Evolutionary conservation across 2,888 invertebrate genomes (phyloP), one percentile per base, ranked within the genome.

Genomic region (Exocentrus adspersus): DNA sequence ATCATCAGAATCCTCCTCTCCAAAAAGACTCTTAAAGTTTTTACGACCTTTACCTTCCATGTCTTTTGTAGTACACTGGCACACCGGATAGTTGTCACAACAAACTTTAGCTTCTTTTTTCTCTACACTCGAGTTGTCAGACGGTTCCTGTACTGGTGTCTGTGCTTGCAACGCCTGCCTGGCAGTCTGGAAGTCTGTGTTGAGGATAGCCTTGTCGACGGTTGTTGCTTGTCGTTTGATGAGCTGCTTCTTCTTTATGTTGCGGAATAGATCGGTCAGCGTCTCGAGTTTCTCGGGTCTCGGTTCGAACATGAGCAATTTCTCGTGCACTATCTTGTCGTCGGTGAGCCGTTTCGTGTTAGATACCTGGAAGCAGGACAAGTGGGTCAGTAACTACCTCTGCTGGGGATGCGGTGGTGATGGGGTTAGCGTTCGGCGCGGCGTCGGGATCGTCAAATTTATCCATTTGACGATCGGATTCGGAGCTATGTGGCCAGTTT

Each of bases 291-390:
- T 84, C 81, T 65, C 80, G 77, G 75, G 77, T 68, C 78, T 87
- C 0, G 88, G 87, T 68, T 85, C 82, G 75, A 86, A 88, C 9
- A 81, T 83, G 76, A 85, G 84, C 20, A 91, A 78, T 32, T 84
- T 77, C 5, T 88, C 86, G 75, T 86, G 85, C 24, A 90, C 79
- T 57, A 71, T 76, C 30, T 78, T 74, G 60, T 82, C 82, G n/a
- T 75, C 76, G 1, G 85, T 88, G 67, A 83, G 83, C 63, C 86
- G 85, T 76, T 89, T 90, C 51, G 92, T 85, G 24, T 84, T 81
- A 21, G 88, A 81, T 78, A 91, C 85, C 91, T 91, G 72, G 85
- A 82, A 69, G 64, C 72, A 71, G 63, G 48, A 61, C 67, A 73
- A 72, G 48, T 61, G 64, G 62, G 64, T 69, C 62, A 71, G 65